A percentile compares a stretch with the other conserved stretches of the same genome.
Evolutionary conservation across 30 jellyfish, hydroid and myxozoan genomes (phyloP).

Genomic region (Nemopilema nomurai): DNA sequence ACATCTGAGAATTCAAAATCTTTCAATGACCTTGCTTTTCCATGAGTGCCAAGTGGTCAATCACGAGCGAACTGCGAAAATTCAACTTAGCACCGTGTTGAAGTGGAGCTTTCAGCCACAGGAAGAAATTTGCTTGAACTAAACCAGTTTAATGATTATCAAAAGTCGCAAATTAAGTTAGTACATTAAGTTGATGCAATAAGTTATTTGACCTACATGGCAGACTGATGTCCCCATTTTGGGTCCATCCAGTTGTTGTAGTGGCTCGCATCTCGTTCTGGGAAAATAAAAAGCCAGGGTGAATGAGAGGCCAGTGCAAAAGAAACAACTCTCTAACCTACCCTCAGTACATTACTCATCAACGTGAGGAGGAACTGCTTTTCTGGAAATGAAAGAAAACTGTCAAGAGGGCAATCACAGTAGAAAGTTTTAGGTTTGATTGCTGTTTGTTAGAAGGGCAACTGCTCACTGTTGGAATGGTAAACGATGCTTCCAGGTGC

Average conservation of each 20-base stretch:
- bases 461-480: too few relatives aligned
- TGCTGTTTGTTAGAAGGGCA: too few relatives aligned
- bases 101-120: background rate
- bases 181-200: background rate
- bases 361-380: too few relatives aligned
- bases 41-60: background rate
- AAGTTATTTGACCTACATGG: constrained; percentile 25
- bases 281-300: background rate
- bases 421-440: too few relatives aligned
- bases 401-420: too few relatives aligned
- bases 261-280: constrained; percentile 32
- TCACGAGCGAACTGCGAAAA: too few relatives aligned
- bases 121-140: background rate
- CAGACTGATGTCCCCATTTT: constrained; percentile 59
- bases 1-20: background rate
- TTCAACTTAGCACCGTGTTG: background rate
- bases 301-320: too few relatives aligned
- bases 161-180: background rate
- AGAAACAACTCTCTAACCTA: too few relatives aligned
- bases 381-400: too few relatives aligned
- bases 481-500: too few relatives aligned
- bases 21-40: background rate
- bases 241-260: constrained; percentile 2
- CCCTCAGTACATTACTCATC: too few relatives aligned
- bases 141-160: background rate